phyloP scores from a whole-genome alignment of 2,113 vertebrate genomes.

The Pelecanoides urinatrix region DNA sequence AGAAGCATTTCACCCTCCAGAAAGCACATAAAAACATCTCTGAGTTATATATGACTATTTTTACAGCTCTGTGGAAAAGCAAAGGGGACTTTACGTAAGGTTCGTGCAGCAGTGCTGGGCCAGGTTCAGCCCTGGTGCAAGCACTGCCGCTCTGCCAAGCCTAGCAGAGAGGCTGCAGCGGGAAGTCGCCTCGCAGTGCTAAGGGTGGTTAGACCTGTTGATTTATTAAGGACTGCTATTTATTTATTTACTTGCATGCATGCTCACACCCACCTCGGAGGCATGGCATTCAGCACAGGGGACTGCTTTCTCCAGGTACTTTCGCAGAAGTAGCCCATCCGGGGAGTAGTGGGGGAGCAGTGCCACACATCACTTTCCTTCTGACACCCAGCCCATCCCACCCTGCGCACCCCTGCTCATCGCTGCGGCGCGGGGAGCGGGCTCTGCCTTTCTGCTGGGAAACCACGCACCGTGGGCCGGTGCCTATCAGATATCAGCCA shows the following conservation, averaged over 20 bases:
- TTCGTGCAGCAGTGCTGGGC: neutral
- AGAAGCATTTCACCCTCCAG: neutral
- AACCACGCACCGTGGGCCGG: accelerated
- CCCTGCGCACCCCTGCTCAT: accelerated
- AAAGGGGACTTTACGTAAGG: neutral
- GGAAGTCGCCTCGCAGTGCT: neutral
- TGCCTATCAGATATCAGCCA: neutral
- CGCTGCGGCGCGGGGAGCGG: accelerated
- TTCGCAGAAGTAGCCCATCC: accelerated
- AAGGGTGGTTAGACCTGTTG: neutral
- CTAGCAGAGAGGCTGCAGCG: neutral
- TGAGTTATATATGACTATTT: neutral
- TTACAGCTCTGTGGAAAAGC: neutral
- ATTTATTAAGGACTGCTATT: neutral
- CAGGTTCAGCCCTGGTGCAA: neutral
- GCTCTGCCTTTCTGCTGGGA: neutral
- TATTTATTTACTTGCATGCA: neutral
- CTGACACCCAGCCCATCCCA: neutral
- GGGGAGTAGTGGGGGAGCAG: neutral
- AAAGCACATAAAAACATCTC: neutral
- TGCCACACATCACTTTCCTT: accelerated
- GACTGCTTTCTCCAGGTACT: neutral
- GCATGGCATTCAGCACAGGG: too few species aligned
- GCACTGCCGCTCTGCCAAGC: neutral
- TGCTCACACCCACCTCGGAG: accelerated